A percentile compares a stretch with the other conserved stretches of the same genome.
These are phyloP conservation scores for Scaptomyza caliginosa DNA, from an alignment of 2,888 invertebrate genomes.

Conservation along the genomic window DNA sequence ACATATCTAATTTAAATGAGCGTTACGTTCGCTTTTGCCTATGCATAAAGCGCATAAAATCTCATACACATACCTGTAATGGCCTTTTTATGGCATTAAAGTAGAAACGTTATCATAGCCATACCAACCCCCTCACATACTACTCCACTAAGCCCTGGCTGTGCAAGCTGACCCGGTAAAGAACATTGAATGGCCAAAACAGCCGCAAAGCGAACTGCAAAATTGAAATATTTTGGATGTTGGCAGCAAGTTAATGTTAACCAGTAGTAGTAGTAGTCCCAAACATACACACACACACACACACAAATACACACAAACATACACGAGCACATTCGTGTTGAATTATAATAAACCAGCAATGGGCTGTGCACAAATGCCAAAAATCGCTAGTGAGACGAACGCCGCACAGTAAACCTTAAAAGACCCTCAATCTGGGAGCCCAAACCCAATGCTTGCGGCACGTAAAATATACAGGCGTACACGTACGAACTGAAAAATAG, in stretches of 20 bases:
- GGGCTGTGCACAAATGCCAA: conserved; percentile 71
- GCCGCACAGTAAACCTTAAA: conserved; percentile 29
- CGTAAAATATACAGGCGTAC: conserved; percentile 69
- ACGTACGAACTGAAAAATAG: conserved; percentile 50
- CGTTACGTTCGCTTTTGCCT: conserved; percentile 10
- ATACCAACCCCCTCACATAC: background rate
- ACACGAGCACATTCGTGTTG: conserved; percentile 57
- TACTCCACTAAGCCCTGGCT: conserved; percentile 9
- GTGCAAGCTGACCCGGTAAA: conserved; percentile 35
- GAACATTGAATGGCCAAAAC: conserved; percentile 65
- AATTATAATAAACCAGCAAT: conserved; percentile 77
- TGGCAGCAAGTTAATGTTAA: conserved; percentile 61
- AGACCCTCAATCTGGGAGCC: conserved; percentile 1
- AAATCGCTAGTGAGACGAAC: conserved; percentile 68
- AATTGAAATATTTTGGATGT: conserved; percentile 76
- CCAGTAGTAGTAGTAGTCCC: conserved; percentile 31
- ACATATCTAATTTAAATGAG: conserved; percentile 73
- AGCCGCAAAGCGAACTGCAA: conserved; percentile 73
- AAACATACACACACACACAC: conserved; percentile 20
- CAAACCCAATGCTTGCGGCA: conserved; percentile 37
- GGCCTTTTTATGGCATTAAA: conserved; percentile 63
- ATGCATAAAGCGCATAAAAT: conserved; percentile 63
- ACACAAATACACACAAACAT: conserved; percentile 5
- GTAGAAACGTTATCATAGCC: conserved; percentile 9
- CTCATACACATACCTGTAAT: conserved; percentile 63